These are phyloP conservation scores for Acridotheres tristis DNA, from an alignment of 2,797 vertebrate species.

Conservation along the genomic window DNA sequence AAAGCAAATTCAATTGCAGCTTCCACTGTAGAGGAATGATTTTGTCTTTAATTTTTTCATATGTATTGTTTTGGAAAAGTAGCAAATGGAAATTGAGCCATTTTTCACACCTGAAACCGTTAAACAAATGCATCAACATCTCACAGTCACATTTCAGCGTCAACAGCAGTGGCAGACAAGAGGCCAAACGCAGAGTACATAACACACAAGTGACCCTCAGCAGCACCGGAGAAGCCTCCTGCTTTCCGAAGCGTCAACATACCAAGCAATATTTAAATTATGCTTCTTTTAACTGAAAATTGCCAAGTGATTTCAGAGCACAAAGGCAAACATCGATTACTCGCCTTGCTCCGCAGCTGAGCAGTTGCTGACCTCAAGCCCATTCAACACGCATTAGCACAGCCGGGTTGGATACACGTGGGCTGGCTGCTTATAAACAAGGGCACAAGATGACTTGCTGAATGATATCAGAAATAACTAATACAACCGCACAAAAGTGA, in stretches of 20 bases:
- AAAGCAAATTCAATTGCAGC: neutral
- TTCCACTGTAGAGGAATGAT: neutral
- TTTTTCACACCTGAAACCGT: neutral
- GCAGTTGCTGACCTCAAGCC: neutral
- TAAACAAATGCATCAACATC: rapidly evolving
- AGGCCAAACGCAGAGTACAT: neutral
- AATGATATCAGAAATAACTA: neutral
- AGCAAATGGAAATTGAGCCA: neutral
- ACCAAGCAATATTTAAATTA: neutral
- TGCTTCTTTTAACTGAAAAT: neutral
- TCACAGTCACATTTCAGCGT: neutral
- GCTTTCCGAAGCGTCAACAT: neutral
- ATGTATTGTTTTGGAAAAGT: neutral
- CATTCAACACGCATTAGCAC: neutral
- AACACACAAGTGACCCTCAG: neutral
- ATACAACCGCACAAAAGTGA: neutral
- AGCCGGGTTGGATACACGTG: rapidly evolving
- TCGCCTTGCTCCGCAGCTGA: neutral
- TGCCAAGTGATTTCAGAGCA: neutral
- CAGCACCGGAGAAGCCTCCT: neutral
- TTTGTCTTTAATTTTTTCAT: neutral
- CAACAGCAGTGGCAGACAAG: neutral
- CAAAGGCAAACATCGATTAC: neutral
- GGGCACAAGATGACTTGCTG: neutral
- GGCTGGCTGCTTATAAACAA: neutral